Evolutionary conservation across 1,140 invertebrate genomes (phyloP).

Genomic region (Tetramorium parvispinum): DNA sequence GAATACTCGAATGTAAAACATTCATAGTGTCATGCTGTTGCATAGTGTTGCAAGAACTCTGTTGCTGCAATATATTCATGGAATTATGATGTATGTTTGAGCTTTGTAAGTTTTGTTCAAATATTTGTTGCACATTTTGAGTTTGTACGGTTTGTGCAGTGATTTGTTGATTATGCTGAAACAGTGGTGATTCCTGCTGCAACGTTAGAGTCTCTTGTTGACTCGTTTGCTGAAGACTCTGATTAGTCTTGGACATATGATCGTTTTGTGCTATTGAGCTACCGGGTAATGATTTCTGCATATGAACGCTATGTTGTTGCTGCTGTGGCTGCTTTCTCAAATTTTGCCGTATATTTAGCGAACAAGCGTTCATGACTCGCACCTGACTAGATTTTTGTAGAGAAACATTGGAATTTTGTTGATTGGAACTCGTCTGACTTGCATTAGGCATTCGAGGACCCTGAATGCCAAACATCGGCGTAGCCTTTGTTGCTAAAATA

Average conservation of each 20-base stretch:
- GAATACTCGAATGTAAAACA: conserved; percentile 77
- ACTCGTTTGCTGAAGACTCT: conserved; percentile 65
- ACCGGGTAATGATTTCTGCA: conserved; percentile 78
- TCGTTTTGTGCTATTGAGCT: conserved; percentile 77
- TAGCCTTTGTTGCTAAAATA: conserved; percentile 56
- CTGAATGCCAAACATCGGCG: conserved; percentile 63
- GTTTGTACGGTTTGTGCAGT: conserved; percentile 82
- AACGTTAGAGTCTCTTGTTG: conserved; percentile 67
- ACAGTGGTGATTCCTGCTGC: conserved; percentile 66
- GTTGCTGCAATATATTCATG: conserved; percentile 77
- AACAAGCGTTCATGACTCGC: conserved; percentile 69
- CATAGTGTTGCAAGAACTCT: conserved; percentile 72
- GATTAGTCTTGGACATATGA: conserved; percentile 75
- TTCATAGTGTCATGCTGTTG: conserved; percentile 73
- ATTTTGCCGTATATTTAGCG: conserved; percentile 73
- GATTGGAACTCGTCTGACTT: conserved; percentile 63
- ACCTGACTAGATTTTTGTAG: conserved; percentile 72
- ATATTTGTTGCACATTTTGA: conserved; percentile 82
- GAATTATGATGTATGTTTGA: conserved; percentile 78
- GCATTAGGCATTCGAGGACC: conserved; percentile 65
- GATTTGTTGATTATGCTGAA: conserved; percentile 78
- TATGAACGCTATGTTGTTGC: conserved; percentile 63
- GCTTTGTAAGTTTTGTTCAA: conserved; percentile 81
- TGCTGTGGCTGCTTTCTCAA: conserved; percentile 70
- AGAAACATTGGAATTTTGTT: conserved; percentile 68